Evolutionary conservation across 92 coral and sea anemone species (phyloP).

Genomic region (Montipora capitata): DNA sequence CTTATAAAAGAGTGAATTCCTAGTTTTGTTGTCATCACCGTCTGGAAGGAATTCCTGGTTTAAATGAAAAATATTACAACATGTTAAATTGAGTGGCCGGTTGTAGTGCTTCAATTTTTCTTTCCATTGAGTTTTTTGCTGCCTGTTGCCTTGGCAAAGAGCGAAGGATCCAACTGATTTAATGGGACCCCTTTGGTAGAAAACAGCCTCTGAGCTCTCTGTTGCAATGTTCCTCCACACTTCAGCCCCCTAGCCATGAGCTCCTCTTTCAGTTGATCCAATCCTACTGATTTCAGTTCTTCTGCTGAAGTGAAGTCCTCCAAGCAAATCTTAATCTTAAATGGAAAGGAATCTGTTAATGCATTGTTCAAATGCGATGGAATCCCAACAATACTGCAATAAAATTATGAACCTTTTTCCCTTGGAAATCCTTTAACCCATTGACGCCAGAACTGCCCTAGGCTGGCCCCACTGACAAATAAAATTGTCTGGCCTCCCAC

Average conservation of each 20-base stretch:
- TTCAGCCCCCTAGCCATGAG: slow-evolving; percentile 89
- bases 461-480: too few relatives aligned
- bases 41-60: too few relatives aligned
- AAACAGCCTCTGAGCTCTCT: slow-evolving; percentile 96
- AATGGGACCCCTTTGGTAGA: slow-evolving; percentile 88
- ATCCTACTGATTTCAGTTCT: slow-evolving; percentile 87
- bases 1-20: too few relatives aligned
- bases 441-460: too few relatives aligned
- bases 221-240: slow-evolving; percentile 98
- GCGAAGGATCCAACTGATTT: slow-evolving; percentile 90
- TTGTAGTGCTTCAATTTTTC: slow-evolving; percentile 42
- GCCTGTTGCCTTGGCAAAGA: slow-evolving; percentile 89
- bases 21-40: too few relatives aligned
- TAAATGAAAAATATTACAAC: too few relatives aligned
- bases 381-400: too few relatives aligned
- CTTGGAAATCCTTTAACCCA: too few relatives aligned
- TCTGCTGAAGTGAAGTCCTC: slow-evolving; percentile 78
- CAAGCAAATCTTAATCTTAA: slow-evolving; percentile 44
- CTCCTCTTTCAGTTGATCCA: slow-evolving; percentile 87
- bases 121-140: slow-evolving; percentile 75
- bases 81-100: too few relatives aligned
- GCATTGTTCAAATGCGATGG: not conserved
- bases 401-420: too few relatives aligned
- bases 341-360: not conserved
- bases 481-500: too few relatives aligned